These are phyloP conservation scores for Strigamia crassipes DNA, from an alignment of 2,888 invertebrate species.

Conservation along the genomic window DNA sequence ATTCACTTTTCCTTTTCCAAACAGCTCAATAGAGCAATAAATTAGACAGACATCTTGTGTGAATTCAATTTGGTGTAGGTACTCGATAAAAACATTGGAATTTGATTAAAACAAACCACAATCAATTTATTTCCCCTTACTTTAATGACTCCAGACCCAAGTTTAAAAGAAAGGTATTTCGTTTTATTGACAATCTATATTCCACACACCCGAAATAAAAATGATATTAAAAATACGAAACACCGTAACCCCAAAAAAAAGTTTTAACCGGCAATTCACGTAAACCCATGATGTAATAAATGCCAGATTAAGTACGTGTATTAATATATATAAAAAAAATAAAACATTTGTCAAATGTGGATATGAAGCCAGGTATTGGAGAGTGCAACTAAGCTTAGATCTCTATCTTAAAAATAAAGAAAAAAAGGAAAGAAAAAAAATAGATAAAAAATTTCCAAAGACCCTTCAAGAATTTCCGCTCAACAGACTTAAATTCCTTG, in stretches of 20 bases:
- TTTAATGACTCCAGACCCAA: too few relatives aligned
- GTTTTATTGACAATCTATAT: not conserved
- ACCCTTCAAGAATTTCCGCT: conserved; percentile 7
- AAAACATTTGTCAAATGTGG: not conserved
- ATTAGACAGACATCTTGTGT: conserved; percentile 2
- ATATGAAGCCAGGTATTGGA: not conserved
- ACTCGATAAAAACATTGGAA: not conserved
- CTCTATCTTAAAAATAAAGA: not conserved
- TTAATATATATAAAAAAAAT: not conserved
- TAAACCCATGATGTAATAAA: not conserved
- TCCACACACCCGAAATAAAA: not conserved
- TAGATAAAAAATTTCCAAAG: not conserved
- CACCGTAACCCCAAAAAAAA: too few relatives aligned
- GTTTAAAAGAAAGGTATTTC: not conserved
- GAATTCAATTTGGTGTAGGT: conserved; percentile 23
- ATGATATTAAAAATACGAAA: not conserved
- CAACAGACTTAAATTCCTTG: conserved; percentile 25
- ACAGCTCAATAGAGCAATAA: conserved; percentile 38
- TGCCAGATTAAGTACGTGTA: not conserved
- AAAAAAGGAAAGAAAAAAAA: not conserved
- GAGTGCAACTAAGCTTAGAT: not conserved
- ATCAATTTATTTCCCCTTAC: not conserved
- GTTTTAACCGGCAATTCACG: not conserved
- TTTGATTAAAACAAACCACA: not conserved
- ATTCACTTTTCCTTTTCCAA: conserved; percentile 27